Evolutionary conservation across 2,888 invertebrate genomes (phyloP), one percentile per base, ranked within the genome.

Genomic region (Lepidochrysops patricia): DNA sequence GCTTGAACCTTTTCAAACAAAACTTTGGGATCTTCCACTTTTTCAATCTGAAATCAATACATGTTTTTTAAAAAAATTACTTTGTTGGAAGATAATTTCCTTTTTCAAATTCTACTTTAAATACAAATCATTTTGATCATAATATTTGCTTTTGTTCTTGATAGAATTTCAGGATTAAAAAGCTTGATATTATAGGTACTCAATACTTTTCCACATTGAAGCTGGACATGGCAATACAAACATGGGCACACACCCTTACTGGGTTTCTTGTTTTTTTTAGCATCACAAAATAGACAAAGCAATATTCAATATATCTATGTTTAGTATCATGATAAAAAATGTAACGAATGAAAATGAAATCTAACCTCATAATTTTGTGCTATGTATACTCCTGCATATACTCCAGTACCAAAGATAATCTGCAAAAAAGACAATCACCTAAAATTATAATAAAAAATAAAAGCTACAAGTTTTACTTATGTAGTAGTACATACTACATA

Each of bases 21-120:
- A 68, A 92, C 93, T 63, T 88, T 82, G 2, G 97, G 97, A 68
- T 97, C 95, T 82, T 97, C 96, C 4, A 97, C 95, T 76, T 93
- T 92, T 5, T 96, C 96, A 66, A 97, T 91, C 96, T 97, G 82
- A 61, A 89, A 85, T 65, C 66, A 67, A 70, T 26, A 54, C 12
- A 52, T 57, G n/a, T 32, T 29, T 43, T 32, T 32, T 50, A 13
- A 23, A 2, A 34, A 35, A 13, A 57, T 29, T 35, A 49, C 13
- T 56, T 49, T 58, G 23, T 15, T 54, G 49, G 57, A 61, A 29
- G 48, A 65, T 62, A 66, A 67, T 63, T 78, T 81, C 79, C 79
- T 82, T 82, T 82, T 82, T 79, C 76, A 76, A 74, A 71, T 66
- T 61, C 50, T 59, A 61, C 60, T 62, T 66, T 60, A 68, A 65